Base-by-base conservation (phyloP, 2,888 invertebrate genomes). In the Zootermopsis nevadensis region DNA sequence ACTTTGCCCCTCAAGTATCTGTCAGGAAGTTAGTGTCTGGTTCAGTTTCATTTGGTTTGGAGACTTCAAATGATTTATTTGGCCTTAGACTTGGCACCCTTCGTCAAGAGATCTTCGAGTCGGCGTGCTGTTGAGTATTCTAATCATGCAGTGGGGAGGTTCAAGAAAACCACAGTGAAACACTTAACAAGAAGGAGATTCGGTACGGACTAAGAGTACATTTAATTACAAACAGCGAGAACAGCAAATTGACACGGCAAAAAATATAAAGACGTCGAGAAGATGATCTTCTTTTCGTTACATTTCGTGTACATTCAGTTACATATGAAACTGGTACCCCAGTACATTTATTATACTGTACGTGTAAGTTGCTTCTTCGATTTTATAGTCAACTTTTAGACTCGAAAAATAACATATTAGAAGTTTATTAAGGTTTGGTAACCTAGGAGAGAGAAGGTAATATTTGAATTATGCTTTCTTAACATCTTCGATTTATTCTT, bases 201-300 rank as follows among this genome's bases (percentile, higher is more conserved):
- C 69, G 19, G 31, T 33, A 22, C 19, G 53, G 53, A 27, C 60
- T 27, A 8, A 7, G 2, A 27, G n/a, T 27, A 55, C 53, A 55
- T 77, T 77, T 77, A 77, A 77, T 77, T 77, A 77, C 72, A 76
- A 55, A 27, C 48, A 33, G 77, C 53, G 77, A 77, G 77, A 77
- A 77, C 30, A 55, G 48, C 53, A 77, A 77, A 77, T 77, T 55
- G 77, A 77, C 77, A 55, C 31, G 55, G 31, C 55, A 77, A 77
- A 77, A 77, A 77, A 30, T 77, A 55, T 77, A 77, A 77, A 77
- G 77, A 55, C 77, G 77, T 33, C 30, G 10, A 24, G 31, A 48
- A 69, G 27, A 33, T 33, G 69, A 33, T 33, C 19, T 33, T 69
- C 31, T 33, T 55, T 76, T 42, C 77, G 31, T 77, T 76, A 42